Base-by-base conservation (phyloP, 2,797 vertebrate species). In the Acanthis flammea region DNA sequence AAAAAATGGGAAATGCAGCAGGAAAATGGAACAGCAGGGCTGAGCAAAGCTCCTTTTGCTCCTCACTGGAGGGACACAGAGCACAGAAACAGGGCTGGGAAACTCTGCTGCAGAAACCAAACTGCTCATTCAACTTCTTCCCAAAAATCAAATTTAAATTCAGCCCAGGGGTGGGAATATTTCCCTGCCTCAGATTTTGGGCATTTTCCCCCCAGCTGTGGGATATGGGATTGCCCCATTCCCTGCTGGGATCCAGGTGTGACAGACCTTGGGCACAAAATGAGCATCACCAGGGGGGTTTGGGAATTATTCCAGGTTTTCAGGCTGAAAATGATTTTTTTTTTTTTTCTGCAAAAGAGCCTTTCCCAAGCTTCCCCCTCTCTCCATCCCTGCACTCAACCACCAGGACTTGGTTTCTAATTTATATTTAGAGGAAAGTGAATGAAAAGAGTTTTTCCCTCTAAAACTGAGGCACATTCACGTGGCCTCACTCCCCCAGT, bases 251-350 rank as follows among this genome's bases (percentile, higher is more conserved):
- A 23, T 35, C 39, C 85, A 27, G 27, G 47, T 1, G 0, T 2
- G 5, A 2, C 1, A 24, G 5, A 1, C 3, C 1, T 0, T 0
- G 0, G 67, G 35, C 63, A 22, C 1, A 2, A 10, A 8, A 7
- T 3, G 10, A 37, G 39, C 48, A 63, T 22, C 61, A 7, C 58
- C 2, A 2, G 42, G 7, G 1, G 2, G 6, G 3, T 58, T 10
- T 58, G 54, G 42, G 54, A 54, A 65, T 8, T 1, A 4, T 51
- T 24, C 30, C 24, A 6, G 48, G 2, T 4, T 10, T 65, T 68
- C 10, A 14, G 35, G 33, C 13, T 63, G 55, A 44, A 51, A 24
- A 47, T 24, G 8, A 35, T 35, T 35, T 35, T 21, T 50, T n/a
- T 23, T 11, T 48, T 41, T 7, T 31, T 41, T 0, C 39, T 66